Conservation (phyloP, 2,888 invertebrate species). For the Slavum lentiscoides region DNA sequence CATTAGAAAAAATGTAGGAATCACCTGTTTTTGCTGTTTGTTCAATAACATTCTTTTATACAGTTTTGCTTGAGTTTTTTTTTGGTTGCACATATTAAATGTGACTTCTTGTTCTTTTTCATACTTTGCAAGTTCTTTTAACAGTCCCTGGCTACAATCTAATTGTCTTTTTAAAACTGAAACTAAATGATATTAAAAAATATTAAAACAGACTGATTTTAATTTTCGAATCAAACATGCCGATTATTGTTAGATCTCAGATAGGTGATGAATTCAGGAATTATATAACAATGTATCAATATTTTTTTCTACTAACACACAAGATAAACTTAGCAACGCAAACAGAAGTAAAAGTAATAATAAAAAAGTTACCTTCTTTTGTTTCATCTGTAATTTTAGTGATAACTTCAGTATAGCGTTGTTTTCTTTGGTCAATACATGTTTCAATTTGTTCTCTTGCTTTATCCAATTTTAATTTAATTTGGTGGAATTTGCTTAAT, state of each 20-base stretch:
- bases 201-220: not conserved
- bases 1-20: not conserved
- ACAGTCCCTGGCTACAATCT: slow-evolving; percentile 65
- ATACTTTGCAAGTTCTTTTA: slow-evolving; percentile 67
- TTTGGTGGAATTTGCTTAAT: slow-evolving; percentile 46
- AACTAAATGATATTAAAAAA: slow-evolving; percentile 59
- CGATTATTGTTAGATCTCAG: too few species aligned
- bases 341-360: too few species aligned
- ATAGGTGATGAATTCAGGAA: too few species aligned
- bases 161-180: slow-evolving; percentile 65
- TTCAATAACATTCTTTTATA: slow-evolving; percentile 65
- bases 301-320: too few species aligned
- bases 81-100: slow-evolving; percentile 67
- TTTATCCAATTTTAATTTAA: slow-evolving; percentile 24
- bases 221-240: too few species aligned
- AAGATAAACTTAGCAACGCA: too few species aligned
- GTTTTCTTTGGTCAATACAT: slow-evolving; percentile 23
- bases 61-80: slow-evolving; percentile 68
- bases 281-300: too few species aligned
- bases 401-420: slow-evolving; percentile 26
- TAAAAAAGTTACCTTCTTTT: slow-evolving; percentile 37
- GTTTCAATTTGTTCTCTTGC: slow-evolving; percentile 37
- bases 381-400: slow-evolving; percentile 15
- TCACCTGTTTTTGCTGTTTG: slow-evolving; percentile 61
- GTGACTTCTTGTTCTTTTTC: slow-evolving; percentile 69